A percentile compares a stretch with the other conserved stretches of the same genome.
Conservation (phyloP, 2,888 invertebrate species). For the Furcula furcula region DNA sequence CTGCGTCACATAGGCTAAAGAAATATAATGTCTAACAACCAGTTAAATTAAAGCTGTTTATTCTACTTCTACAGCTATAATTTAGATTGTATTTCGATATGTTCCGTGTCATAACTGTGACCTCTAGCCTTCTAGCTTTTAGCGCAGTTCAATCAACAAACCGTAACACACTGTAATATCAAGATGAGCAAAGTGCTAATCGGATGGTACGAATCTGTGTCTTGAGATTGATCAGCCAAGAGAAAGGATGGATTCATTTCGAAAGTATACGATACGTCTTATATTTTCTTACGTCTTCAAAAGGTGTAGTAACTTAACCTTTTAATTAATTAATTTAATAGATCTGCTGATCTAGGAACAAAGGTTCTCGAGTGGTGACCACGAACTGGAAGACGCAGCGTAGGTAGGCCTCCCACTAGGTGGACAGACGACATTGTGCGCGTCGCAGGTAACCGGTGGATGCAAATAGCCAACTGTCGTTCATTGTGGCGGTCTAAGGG, state of each 20-base stretch:
- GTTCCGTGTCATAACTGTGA: constrained; percentile 19
- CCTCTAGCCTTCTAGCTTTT: constrained; percentile 12
- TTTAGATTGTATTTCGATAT: constrained; percentile 9
- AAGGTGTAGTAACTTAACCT: background rate
- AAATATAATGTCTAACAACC: too few relatives aligned
- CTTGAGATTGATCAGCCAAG: constrained; percentile 8
- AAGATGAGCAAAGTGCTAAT: constrained; percentile 17
- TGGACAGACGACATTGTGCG: too few relatives aligned
- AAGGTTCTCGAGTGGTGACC: too few relatives aligned
- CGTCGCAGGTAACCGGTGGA: too few relatives aligned
- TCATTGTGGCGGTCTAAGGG: too few relatives aligned
- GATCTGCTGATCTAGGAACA: too few relatives aligned
- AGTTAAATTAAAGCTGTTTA: background rate
- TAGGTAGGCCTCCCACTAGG: too few relatives aligned
- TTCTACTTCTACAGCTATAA: background rate
- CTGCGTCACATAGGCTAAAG: too few relatives aligned
- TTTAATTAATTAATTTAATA: too few relatives aligned
- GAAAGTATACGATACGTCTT: background rate
- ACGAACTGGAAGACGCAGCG: too few relatives aligned
- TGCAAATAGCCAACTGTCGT: too few relatives aligned
- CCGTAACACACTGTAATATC: constrained; percentile 8
- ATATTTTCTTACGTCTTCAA: background rate
- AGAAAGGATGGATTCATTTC: constrained; percentile 4
- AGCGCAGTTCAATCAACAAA: constrained; percentile 14
- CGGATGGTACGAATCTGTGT: background rate